Evolutionary conservation across 2,797 vertebrate species (phyloP).

Genomic region (Liparis tanakae): DNA sequence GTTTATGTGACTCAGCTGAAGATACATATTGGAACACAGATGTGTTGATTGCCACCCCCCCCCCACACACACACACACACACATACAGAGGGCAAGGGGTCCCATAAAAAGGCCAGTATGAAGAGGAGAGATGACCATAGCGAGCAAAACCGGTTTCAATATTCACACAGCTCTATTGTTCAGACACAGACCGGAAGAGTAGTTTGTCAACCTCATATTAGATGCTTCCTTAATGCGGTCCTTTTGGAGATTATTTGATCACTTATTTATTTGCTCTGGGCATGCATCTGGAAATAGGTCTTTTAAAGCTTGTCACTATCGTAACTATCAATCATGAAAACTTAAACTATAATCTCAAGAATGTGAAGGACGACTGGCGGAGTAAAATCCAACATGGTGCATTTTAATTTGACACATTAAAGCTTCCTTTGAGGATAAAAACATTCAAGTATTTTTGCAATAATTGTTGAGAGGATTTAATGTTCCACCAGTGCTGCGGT

Average conservation of each 20-base stretch:
- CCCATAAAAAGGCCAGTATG: background rate
- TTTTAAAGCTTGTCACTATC: constrained; percentile 25
- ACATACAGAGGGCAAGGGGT: background rate
- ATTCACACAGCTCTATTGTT: background rate
- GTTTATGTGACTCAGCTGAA: too few species aligned
- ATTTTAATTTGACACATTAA: constrained; percentile 3
- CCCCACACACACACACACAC: too few species aligned
- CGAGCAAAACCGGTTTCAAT: background rate
- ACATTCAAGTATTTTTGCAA: too few species aligned
- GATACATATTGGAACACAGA: too few species aligned
- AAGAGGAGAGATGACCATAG: background rate
- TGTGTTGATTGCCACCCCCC: too few species aligned
- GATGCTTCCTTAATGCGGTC: background rate
- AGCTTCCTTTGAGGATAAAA: background rate
- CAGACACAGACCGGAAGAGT: background rate
- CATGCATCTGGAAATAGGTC: constrained; percentile 13
- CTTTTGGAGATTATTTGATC: constrained; percentile 2
- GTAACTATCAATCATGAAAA: constrained; percentile 15
- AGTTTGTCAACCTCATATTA: background rate
- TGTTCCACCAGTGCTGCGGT: too few species aligned
- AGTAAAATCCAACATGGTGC: background rate
- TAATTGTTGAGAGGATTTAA: too few species aligned
- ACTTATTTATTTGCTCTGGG: constrained; percentile 23
- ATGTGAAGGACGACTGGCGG: background rate
- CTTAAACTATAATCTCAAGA: constrained; percentile 2